Base-by-base conservation (phyloP, 2,888 invertebrate genomes). In the Leucoptera coffeella region DNA sequence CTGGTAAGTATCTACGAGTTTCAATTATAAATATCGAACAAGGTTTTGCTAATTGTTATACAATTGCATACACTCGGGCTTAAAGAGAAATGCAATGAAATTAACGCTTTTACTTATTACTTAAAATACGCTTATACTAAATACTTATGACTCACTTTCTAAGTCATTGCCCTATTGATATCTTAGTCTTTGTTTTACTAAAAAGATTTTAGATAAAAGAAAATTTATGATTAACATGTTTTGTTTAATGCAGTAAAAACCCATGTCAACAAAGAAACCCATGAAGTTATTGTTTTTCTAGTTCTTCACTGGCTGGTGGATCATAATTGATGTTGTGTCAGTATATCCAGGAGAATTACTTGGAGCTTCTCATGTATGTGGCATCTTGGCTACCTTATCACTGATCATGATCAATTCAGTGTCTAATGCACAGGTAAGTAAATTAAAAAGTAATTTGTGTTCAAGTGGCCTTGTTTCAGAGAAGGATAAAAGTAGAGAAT, bases 251-350 rank as follows among this genome's bases (percentile, higher is more conserved):
- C 12, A 22, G 15, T 17, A 17, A 14, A 10, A 15, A 15, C 17
- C 12, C 19, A 21, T 28, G 14, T 19, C 4, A 23, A 31, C 14
- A 8, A 17, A 11, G n/a, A 28, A 22, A 11, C 12, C 10, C 12
- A 15, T 30, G 8, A 9, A 15, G 25, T 15, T 28, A 29, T 30
- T 17, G 30, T 29, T 28, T 3, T 59, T 62, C 27, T 47, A 94
- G 93, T 97, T 97, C 65, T 95, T 93, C 45, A 65, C 82, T 40
- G 97, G 95, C 26, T 97, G 97, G 96, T 99, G 97, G 99, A 81
- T 94, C 33, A 84, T 95, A 33, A 95, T 99, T 41, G 97, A 97
- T 69, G 90, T 93, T 6, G 84, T 90, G 29, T 81, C 90, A 0
- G 80, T 81, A 12, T 85, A 87, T 44, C 78, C 82, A 0, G 67